Conservation (phyloP, 2,888 invertebrate species). For the Cordilura impudica region DNA sequence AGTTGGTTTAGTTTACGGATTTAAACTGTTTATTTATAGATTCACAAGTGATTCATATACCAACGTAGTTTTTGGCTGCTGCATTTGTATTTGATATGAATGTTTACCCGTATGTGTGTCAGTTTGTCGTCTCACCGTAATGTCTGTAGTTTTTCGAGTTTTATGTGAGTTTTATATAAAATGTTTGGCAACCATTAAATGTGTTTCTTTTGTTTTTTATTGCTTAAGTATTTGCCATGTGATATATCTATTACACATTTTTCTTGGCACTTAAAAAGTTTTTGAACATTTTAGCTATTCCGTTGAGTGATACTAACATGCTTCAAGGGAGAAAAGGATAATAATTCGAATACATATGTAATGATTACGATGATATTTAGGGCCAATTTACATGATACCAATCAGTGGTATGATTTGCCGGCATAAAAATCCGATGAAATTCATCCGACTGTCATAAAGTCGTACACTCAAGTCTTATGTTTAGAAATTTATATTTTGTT, state of each 20-base stretch:
- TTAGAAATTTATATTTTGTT: too few species aligned
- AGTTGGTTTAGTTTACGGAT: constrained; percentile 4
- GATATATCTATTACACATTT: constrained; percentile 9
- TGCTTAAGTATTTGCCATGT: constrained; percentile 32
- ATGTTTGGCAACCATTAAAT: constrained; percentile 47
- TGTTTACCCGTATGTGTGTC: not conserved
- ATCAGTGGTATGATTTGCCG: too few species aligned
- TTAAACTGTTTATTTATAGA: constrained; percentile 18
- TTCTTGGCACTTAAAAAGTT: constrained; percentile 31
- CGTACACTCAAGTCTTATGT: not conserved
- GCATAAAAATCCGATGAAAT: too few species aligned
- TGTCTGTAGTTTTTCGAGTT: constrained; percentile 26
- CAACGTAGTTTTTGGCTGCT: not conserved
- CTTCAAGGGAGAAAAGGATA: not conserved
- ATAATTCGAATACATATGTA: constrained; percentile 28
- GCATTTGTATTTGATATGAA: not conserved
- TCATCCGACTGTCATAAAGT: too few species aligned
- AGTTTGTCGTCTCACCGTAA: constrained; percentile 20
- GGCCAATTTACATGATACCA: not conserved
- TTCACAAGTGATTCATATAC: constrained; percentile 1
- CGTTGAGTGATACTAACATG: constrained; percentile 4
- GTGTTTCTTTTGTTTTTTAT: constrained; percentile 29
- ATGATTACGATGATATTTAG: constrained; percentile 30
- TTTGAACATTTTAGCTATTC: constrained; percentile 31
- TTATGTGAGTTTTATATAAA: constrained; percentile 43